Conservation (phyloP, 2,888 invertebrate genomes). For the Rhorus exstirpatorius region DNA sequence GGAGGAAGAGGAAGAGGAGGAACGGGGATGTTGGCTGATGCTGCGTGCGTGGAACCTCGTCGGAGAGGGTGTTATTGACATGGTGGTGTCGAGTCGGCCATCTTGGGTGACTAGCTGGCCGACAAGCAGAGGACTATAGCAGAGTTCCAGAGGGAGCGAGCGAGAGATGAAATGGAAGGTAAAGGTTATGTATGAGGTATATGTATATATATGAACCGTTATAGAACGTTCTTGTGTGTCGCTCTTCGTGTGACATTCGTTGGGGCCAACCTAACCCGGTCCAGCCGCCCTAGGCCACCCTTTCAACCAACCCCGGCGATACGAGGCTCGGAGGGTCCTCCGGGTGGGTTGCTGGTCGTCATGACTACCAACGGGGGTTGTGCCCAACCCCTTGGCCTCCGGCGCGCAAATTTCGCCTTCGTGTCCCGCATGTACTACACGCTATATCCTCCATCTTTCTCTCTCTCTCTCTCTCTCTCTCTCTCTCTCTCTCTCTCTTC, state of each 20-base stretch:
- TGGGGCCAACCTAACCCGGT: constrained; percentile 82
- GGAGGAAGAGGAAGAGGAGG: constrained; percentile 46
- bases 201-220: constrained; percentile 12
- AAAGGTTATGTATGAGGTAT: constrained; percentile 22
- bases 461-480: constrained; percentile 20
- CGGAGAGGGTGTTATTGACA: constrained; percentile 85
- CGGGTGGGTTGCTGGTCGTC: constrained; percentile 85
- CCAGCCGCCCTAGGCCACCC: constrained; percentile 84
- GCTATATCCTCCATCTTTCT: constrained; percentile 31
- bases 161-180: constrained; percentile 36
- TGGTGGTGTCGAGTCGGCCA: constrained; percentile 85
- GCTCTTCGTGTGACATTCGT: constrained; percentile 84
- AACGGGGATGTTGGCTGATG: constrained; percentile 59
- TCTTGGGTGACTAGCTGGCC: constrained; percentile 79
- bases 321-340: constrained; percentile 80
- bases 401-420: constrained; percentile 74
- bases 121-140: constrained; percentile 64
- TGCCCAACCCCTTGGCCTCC: constrained; percentile 79
- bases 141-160: constrained; percentile 36
- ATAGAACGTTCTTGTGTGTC: constrained; percentile 80
- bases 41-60: constrained; percentile 66
- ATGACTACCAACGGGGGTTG: constrained; percentile 83
- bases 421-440: constrained; percentile 69
- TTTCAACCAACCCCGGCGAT: constrained; percentile 84
- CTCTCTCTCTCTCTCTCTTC: constrained; percentile 58